Evolutionary conservation across 1,140 invertebrate genomes (phyloP).

Genomic region (Bombus turneri): DNA sequence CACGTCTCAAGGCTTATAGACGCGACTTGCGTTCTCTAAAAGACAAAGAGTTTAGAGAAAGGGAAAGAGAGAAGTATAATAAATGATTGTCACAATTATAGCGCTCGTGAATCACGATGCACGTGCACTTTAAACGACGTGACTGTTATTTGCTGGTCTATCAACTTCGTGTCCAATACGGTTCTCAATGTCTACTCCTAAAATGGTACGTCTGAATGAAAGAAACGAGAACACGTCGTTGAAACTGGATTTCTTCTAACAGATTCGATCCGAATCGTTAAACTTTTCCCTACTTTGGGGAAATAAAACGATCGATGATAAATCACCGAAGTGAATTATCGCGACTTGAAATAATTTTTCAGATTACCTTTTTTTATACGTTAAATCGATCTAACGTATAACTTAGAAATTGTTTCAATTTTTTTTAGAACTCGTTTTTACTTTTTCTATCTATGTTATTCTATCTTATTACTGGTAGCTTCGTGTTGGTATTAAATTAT

Average conservation of each 20-base stretch:
- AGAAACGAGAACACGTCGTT: background rate
- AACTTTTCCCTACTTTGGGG: background rate
- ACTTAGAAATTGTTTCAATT: too few relatives aligned
- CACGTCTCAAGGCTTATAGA: background rate
- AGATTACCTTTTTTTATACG: background rate
- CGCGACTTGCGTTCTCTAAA: too few relatives aligned
- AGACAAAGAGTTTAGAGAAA: background rate
- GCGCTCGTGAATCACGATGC: constrained; percentile 35
- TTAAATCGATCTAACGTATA: too few relatives aligned
- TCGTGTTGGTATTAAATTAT: too few relatives aligned
- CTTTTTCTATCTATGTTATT: too few relatives aligned
- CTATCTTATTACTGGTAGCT: too few relatives aligned
- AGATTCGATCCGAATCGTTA: background rate
- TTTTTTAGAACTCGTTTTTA: too few relatives aligned
- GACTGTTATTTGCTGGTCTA: constrained; percentile 15
- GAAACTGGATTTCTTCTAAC: background rate
- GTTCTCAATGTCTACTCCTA: background rate
- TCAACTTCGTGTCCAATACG: background rate
- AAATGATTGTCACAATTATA: constrained; percentile 35
- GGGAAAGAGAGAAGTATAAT: constrained; percentile 3
- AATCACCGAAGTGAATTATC: background rate
- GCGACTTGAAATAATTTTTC: background rate
- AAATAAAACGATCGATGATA: background rate
- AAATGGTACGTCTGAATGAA: constrained; percentile 5
- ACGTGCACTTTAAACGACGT: constrained; percentile 34